Conservation (phyloP, 1,140 invertebrate genomes). For the Cydia strobilella region DNA sequence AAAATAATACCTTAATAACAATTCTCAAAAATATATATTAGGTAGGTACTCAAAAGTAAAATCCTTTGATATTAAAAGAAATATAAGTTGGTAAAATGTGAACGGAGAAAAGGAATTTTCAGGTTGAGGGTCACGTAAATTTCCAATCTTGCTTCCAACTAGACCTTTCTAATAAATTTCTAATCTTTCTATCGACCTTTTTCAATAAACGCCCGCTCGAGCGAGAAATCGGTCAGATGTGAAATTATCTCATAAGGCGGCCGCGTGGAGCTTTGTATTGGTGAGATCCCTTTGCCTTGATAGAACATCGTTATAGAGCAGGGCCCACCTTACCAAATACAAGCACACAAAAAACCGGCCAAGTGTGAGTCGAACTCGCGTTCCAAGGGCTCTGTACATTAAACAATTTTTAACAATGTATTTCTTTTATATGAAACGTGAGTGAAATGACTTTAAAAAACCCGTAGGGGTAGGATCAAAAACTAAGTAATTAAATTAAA, state of each 20-base stretch:
- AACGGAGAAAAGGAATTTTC: constrained; percentile 3
- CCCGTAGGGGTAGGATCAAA: too few species aligned
- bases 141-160: constrained; percentile 27
- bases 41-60: neutral
- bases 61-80: neutral
- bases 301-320: neutral
- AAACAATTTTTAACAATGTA: too few species aligned
- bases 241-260: constrained; percentile 26
- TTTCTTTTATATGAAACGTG: too few species aligned
- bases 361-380: too few species aligned
- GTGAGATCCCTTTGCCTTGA: neutral
- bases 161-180: constrained; percentile 29
- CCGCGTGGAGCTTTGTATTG: neutral
- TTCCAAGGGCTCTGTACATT: too few species aligned
- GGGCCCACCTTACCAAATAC: neutral
- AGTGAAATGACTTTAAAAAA: too few species aligned
- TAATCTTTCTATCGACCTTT: constrained; percentile 26
- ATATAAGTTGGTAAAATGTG: neutral
- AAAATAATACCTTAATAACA: neutral
- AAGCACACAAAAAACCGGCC: too few species aligned
- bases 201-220: constrained; percentile 28
- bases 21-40: neutral
- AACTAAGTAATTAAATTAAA: too few species aligned
- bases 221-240: constrained; percentile 27
- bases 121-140: constrained; percentile 12